Base-by-base conservation (phyloP, 2,888 invertebrate genomes). In the Eumerus sabulonum region DNA sequence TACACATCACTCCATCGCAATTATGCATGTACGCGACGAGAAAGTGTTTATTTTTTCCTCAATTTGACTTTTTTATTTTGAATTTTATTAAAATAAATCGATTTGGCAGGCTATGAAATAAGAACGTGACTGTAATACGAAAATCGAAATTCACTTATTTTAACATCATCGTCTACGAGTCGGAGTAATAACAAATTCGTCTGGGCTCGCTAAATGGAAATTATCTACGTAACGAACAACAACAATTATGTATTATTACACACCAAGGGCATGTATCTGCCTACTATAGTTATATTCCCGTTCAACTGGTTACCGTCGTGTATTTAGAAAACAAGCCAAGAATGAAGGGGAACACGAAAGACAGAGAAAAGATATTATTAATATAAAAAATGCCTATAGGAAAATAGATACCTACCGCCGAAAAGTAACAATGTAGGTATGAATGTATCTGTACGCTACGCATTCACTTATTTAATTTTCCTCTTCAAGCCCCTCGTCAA, bases 101-200 rank as follows among this genome's bases (percentile, higher is more conserved):
- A 66, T 73, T 66, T 53, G 72, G 64, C 64, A 73, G 72, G 72
- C 64, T 57, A 73, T 66, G 36, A 59, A 53, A 56, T 36, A 40
- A 14, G 17, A 13, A 53, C 72, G 66, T 73, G 66, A 50, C 42
- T 27, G 57, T 9, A 36, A 72, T 72, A 47, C 45, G 12, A 51
- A 42, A 19, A 40, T 40, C 45, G 12, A 51, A 42, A 19, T 47
- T 40, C 38, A 16, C 1, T 53, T 40, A 44, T 53, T 53, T 44
- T 44, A 51, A 27, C 27, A 27, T 40, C 57, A 35, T 53, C 12
- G 42, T 19, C 42, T 44, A 27, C 27, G 27, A 27, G 27, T 27
- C 50, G 27, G 27, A 40, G 38, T 54, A 27, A 59, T 48, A 51
- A 70, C 47, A 40, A 60, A 54, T 54, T 62, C 27, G 35, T 42